Evolutionary conservation across 1,140 invertebrate genomes (phyloP), one percentile per base, ranked within the genome.

Genomic region (Calephelis virginiensis): DNA sequence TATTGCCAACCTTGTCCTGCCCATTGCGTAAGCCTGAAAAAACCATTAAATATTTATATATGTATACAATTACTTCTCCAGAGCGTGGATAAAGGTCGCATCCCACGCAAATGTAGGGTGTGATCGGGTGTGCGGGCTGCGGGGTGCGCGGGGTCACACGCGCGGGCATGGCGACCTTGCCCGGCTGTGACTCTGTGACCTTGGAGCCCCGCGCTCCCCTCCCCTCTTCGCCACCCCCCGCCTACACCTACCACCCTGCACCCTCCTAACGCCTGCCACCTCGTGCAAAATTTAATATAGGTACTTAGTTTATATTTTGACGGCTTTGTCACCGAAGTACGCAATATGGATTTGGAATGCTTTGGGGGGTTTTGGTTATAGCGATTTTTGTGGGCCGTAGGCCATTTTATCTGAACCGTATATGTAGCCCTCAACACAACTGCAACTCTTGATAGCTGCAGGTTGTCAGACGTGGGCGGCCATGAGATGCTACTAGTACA

Each of bases 141-240:
- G 69, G 81, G 17, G 79, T 47, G 81, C 70, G 76, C 75, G 63
- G 76, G 74, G 69, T 74, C 75, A 78, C 87, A 85, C 85, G 87
- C 84, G 87, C 87, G 87, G 84, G 83, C 85, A 86, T 78, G 78
- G 76, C 75, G 85, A 90, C 87, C 87, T 88, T 90, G 87, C 85
- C 87, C 87, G 87, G 84, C 85, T 83, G 87, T 90, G 87, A 90
- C 87, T 90, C 85, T 85, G 81, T 82, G 84, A 90, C 87, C 87
- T 90, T 90, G 87, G 81, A 85, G 80, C 86, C 78, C 66, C 77
- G 17, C 75, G 63, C 75, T 60, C 62, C 65, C 17, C 72, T 12
- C 69, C 61, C 28, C 76, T 12, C 68, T 68, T 40, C 74, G 67
- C 56, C 74, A 48, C 75, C 68, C 72, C 68, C 72, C 76, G 66